These are phyloP conservation scores for Rhinoptilus africanus DNA, from an alignment of 2,113 vertebrate genomes.

Conservation along the genomic window DNA sequence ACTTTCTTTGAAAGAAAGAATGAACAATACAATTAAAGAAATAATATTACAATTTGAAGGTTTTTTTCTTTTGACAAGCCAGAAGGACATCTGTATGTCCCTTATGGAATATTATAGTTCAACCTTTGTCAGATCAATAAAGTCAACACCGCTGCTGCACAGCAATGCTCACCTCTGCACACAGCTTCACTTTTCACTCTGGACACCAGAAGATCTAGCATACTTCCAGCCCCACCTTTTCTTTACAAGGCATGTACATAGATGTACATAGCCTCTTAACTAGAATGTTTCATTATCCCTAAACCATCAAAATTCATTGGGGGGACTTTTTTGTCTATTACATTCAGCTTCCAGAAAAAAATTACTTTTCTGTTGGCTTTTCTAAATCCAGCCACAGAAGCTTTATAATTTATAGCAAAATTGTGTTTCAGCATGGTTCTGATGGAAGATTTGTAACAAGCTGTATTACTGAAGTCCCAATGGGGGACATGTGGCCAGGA, in stretches of 20 bases:
- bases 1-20: neutral
- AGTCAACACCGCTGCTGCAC: neutral
- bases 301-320: neutral
- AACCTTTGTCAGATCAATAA: neutral
- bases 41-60: neutral
- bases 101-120: neutral
- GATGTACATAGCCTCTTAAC: fast-evolving
- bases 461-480: neutral
- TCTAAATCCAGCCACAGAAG: neutral
- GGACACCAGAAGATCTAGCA: neutral
- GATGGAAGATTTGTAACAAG: neutral
- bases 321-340: neutral
- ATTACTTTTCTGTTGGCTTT: neutral
- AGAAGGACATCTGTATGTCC: fast-evolving
- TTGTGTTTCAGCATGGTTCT: neutral
- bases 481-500: neutral
- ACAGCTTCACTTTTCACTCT: neutral
- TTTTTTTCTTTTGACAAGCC: neutral
- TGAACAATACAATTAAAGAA: neutral
- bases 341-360: neutral
- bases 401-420: neutral
- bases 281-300: neutral
- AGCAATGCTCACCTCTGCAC: neutral
- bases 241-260: neutral
- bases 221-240: neutral